Evolutionary conservation across 1,140 invertebrate species (phyloP).

Genomic region (Brachionus plicatilis): DNA sequence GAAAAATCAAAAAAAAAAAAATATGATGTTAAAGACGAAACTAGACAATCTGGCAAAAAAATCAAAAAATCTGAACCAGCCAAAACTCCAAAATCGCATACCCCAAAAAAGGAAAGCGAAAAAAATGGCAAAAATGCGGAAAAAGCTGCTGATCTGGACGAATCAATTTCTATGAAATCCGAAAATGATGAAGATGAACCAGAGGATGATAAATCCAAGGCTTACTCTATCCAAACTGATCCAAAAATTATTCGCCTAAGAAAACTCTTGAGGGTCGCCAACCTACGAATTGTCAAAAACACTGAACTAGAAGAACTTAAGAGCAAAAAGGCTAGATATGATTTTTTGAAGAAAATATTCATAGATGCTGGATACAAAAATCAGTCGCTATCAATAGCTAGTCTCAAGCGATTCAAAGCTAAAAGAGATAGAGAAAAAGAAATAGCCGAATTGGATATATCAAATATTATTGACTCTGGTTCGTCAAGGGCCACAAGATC

Average conservation of each 20-base stretch:
- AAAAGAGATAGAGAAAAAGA: slow-evolving; percentile 36
- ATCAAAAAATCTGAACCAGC: not conserved
- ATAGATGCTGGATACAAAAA: slow-evolving; percentile 15
- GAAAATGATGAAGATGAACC: not conserved
- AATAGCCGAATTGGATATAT: slow-evolving; percentile 20
- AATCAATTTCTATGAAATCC: not conserved
- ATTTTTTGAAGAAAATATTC: slow-evolving; percentile 34
- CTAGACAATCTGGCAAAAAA: not conserved
- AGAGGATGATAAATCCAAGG: not conserved
- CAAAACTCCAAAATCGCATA: not conserved
- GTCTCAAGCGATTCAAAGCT: not conserved
- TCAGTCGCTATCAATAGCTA: not conserved
- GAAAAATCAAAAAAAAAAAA: not conserved
- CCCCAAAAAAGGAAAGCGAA: not conserved
- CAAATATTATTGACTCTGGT: slow-evolving; percentile 9
- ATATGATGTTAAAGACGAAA: not conserved
- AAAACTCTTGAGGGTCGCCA: not conserved
- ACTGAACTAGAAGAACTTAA: slow-evolving; percentile 4
- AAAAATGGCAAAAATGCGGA: not conserved
- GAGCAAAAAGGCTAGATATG: slow-evolving; percentile 22
- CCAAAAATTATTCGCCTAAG: slow-evolving; percentile 14
- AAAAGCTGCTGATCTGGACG: not conserved
- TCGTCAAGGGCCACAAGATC: not conserved
- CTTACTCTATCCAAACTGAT: not conserved
- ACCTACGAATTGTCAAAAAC: slow-evolving; percentile 27